These are phyloP conservation scores for Cyprinodon brontotheroides DNA, from an alignment of 2,113 vertebrate species.

Conservation along the genomic window DNA sequence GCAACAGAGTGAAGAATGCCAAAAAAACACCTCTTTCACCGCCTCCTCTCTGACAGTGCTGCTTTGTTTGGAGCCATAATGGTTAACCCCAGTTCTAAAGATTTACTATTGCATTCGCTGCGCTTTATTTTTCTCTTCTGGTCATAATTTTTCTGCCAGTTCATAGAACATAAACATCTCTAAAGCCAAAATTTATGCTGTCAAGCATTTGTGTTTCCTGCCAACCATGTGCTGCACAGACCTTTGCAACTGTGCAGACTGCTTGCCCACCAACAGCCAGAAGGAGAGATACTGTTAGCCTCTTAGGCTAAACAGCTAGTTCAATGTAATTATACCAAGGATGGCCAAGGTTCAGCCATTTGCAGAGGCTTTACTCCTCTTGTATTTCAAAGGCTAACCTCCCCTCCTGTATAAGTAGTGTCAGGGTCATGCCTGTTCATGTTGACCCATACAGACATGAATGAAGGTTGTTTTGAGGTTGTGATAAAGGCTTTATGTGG, in stretches of 20 bases:
- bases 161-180: slow-evolving; percentile 2
- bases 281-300: background rate
- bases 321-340: background rate
- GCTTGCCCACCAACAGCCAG: background rate
- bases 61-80: slow-evolving; percentile 54
- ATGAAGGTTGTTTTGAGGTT: slow-evolving; percentile 22
- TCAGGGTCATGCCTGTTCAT: slow-evolving; percentile 13
- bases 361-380: slow-evolving; percentile 26
- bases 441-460: slow-evolving; percentile 14
- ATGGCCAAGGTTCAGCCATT: background rate
- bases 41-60: slow-evolving; percentile 36
- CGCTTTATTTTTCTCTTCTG: background rate
- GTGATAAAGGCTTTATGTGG: slow-evolving; percentile 1
- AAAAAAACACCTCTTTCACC: slow-evolving; percentile 30
- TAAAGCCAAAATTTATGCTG: background rate
- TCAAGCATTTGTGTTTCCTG: background rate
- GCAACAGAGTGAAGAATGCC: slow-evolving; percentile 43
- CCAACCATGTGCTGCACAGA: background rate
- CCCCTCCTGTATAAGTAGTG: slow-evolving; percentile 8
- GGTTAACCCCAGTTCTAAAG: slow-evolving; percentile 38
- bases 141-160: background rate
- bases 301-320: background rate
- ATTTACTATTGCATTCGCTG: slow-evolving; percentile 4
- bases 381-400: slow-evolving; percentile 41
- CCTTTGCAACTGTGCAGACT: background rate